phyloP scores from a whole-genome alignment of 2,888 invertebrate genomes.

The Antitype chi region DNA sequence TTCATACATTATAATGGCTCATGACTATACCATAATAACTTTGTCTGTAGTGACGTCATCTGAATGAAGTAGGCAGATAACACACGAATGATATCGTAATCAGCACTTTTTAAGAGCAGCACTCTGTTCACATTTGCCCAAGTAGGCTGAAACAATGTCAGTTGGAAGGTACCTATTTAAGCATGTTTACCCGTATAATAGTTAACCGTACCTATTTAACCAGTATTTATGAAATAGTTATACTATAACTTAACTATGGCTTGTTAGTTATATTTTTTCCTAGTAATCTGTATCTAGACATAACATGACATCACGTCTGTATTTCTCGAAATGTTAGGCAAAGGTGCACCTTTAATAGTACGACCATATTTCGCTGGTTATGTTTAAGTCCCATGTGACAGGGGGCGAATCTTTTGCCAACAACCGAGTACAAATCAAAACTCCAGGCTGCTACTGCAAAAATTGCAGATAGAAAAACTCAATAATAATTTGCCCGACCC shows the following conservation, averaged over 20 bases:
- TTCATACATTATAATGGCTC: neutral
- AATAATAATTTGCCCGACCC: neutral
- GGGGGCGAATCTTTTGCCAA: neutral
- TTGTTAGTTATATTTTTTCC: neutral
- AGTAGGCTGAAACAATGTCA: neutral
- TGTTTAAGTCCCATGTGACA: neutral
- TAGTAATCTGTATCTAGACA: neutral
- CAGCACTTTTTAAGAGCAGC: neutral
- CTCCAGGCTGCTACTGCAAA: neutral
- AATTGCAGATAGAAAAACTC: neutral
- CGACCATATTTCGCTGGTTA: neutral
- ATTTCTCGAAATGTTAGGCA: neutral
- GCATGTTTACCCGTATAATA: too few relatives aligned
- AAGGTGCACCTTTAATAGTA: neutral
- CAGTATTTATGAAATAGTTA: neutral
- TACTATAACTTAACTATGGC: neutral
- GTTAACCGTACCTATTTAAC: too few relatives aligned
- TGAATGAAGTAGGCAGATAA: slow-evolving; percentile 6
- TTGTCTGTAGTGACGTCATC: slow-evolving; percentile 9
- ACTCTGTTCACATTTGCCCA: neutral
- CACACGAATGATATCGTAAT: slow-evolving; percentile 9
- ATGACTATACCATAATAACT: neutral
- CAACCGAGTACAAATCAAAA: neutral
- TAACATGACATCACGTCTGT: neutral
- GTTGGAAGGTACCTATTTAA: neutral